Percentiles rank a stretch among this genome's conserved stretches.
Evolutionary conservation across 2,113 vertebrate species (phyloP).

Genomic region (Corydoras maculifer): DNA sequence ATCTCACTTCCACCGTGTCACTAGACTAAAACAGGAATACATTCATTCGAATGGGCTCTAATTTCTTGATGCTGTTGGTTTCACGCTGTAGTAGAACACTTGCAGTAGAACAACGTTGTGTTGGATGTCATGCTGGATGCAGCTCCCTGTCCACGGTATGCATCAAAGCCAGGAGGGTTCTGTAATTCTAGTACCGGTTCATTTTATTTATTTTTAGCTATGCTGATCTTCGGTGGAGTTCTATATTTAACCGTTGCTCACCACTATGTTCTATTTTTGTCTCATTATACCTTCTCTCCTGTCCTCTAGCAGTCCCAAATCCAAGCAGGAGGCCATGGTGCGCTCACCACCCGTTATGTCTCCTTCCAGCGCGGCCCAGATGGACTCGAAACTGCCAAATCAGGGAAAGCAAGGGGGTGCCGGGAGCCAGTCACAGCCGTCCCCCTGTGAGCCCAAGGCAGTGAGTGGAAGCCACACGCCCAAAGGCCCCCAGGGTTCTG

Average conservation of each 20-base stretch:
- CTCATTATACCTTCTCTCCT: constrained; percentile 21
- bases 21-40: too few relatives aligned
- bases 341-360: constrained; percentile 98
- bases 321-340: constrained; percentile 99
- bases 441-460: constrained; percentile 89
- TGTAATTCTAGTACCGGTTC: too few relatives aligned
- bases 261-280: not conserved
- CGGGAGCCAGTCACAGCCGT: constrained; percentile 92
- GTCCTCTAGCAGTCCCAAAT: constrained; percentile 85
- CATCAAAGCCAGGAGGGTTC: too few relatives aligned
- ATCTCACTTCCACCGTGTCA: too few relatives aligned
- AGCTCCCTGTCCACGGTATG: too few relatives aligned
- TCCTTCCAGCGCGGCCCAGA: constrained; percentile 93
- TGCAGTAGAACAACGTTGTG: too few relatives aligned
- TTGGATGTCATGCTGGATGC: too few relatives aligned
- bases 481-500: constrained; percentile 81
- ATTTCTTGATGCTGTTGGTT: too few relatives aligned
- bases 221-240: too few relatives aligned
- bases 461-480: constrained; percentile 75
- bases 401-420: constrained; percentile 95
- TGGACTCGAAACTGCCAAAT: constrained; percentile 99
- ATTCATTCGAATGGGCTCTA: too few relatives aligned
- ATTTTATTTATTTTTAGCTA: not conserved
- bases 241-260: too few relatives aligned
- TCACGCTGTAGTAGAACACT: too few relatives aligned